Evolutionary conservation across 2,113 vertebrate species (phyloP).

Genomic region (Mystacornis crossleyi): DNA sequence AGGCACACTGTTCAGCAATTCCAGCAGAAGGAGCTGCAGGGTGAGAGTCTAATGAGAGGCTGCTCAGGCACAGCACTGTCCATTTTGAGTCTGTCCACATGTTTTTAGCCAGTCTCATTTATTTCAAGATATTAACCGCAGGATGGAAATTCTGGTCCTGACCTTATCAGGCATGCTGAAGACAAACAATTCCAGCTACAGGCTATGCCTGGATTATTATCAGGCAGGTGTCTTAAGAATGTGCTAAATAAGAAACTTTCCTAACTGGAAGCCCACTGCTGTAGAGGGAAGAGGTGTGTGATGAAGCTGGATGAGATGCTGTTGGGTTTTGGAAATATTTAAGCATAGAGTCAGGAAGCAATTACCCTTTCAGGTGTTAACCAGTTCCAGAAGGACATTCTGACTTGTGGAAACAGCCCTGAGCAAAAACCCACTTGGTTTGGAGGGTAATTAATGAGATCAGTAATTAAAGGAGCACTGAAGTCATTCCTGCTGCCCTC

Average conservation of each 20-base stretch:
- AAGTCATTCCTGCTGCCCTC: constrained; percentile 24
- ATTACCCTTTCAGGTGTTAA: constrained; percentile 51
- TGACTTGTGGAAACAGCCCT: constrained; percentile 23
- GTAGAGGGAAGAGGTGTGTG: background rate
- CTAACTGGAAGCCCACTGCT: background rate
- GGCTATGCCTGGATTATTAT: background rate
- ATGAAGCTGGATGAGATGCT: background rate
- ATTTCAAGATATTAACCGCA: background rate
- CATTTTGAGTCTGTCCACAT: accelerated
- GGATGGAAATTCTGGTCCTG: background rate
- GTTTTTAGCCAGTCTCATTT: background rate
- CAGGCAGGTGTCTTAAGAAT: background rate
- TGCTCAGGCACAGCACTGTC: background rate
- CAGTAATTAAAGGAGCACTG: constrained; percentile 23
- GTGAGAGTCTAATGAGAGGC: background rate
- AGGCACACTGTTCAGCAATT: accelerated
- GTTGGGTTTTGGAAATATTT: background rate
- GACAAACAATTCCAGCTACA: background rate
- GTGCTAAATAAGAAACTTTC: background rate
- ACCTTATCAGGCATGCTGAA: background rate
- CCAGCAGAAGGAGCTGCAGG: background rate
- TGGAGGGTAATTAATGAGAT: constrained; percentile 45
- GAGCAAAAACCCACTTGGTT: background rate
- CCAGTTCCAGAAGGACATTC: constrained; percentile 32
- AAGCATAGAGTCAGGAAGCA: background rate